Conservation (phyloP, 2,888 invertebrate species). For the Catocala nupta region DNA sequence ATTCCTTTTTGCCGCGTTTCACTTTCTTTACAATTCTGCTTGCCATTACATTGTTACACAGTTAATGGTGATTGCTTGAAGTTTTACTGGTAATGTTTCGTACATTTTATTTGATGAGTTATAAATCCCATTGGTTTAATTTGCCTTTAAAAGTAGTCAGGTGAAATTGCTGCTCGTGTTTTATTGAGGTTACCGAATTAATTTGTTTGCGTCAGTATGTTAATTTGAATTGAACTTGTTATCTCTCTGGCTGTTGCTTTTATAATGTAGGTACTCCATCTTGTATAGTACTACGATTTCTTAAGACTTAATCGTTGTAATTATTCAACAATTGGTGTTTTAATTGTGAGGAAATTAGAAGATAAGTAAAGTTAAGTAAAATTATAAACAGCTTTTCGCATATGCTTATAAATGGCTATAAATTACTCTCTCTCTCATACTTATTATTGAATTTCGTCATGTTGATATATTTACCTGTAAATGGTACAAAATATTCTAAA, state of each 20-base stretch:
- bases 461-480: no score
- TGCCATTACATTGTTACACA: slow-evolving; percentile 89
- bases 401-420: no score
- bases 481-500: no score
- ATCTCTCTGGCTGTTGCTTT: slow-evolving; percentile 4
- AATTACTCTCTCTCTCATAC: no score
- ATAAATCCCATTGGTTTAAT: slow-evolving; percentile 38
- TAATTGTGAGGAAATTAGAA: no score
- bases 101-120: slow-evolving; percentile 48
- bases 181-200: slow-evolving; percentile 61
- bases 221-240: slow-evolving; percentile 25
- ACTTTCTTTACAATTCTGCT: slow-evolving; percentile 91
- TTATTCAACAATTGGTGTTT: no score
- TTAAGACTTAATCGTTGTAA: no score
- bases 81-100: slow-evolving; percentile 49
- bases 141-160: slow-evolving; percentile 23
- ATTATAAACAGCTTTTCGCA: no score
- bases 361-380: no score
- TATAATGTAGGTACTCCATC: not conserved
- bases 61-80: slow-evolving; percentile 70
- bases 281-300: no score
- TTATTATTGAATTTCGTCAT: no score
- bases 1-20: slow-evolving; percentile 88
- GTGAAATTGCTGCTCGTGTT: slow-evolving; percentile 38
- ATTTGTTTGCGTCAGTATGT: slow-evolving; percentile 22